These are phyloP conservation scores for Xestobium rufovillosum DNA, from an alignment of 2,888 invertebrate species.

Conservation along the genomic window DNA sequence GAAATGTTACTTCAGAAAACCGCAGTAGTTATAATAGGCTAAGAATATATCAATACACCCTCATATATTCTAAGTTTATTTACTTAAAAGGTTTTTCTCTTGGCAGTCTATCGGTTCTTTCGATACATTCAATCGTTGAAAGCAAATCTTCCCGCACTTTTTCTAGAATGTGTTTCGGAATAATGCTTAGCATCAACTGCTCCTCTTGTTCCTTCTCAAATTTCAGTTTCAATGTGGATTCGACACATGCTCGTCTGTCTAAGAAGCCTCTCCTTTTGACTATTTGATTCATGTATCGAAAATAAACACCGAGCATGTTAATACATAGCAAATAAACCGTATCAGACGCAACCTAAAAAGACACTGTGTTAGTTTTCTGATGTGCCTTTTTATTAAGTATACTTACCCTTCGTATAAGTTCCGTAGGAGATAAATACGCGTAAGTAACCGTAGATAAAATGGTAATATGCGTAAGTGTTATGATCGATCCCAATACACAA, in stretches of 20 bases:
- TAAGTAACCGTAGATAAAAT: slow-evolving; percentile 51
- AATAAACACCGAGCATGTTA: slow-evolving; percentile 80
- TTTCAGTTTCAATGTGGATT: slow-evolving; percentile 72
- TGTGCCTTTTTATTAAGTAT: too few relatives aligned
- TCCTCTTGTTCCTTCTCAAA: slow-evolving; percentile 86
- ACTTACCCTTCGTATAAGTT: slow-evolving; percentile 42
- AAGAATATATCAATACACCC: too few relatives aligned
- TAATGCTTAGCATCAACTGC: slow-evolving; percentile 74
- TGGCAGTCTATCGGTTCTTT: slow-evolving; percentile 28
- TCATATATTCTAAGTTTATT: too few relatives aligned
- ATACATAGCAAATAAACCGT: slow-evolving; percentile 64
- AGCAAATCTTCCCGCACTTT: slow-evolving; percentile 50
- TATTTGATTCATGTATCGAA: slow-evolving; percentile 81
- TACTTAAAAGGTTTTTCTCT: slow-evolving; percentile 43
- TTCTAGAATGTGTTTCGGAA: slow-evolving; percentile 75
- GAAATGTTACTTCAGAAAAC: too few relatives aligned
- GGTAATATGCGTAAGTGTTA: slow-evolving; percentile 59
- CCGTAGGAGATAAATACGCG: slow-evolving; percentile 41
- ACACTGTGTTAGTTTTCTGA: too few relatives aligned
- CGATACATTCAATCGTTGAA: slow-evolving; percentile 43
- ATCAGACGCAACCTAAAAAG: slow-evolving; percentile 45
- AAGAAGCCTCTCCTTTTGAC: slow-evolving; percentile 80
- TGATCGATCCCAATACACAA: slow-evolving; percentile 59
- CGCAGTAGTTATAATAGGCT: too few relatives aligned
- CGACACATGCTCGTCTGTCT: slow-evolving; percentile 78